Evolutionary conservation across 1,140 invertebrate genomes (phyloP).

Genomic region (Andricus grossulariae): DNA sequence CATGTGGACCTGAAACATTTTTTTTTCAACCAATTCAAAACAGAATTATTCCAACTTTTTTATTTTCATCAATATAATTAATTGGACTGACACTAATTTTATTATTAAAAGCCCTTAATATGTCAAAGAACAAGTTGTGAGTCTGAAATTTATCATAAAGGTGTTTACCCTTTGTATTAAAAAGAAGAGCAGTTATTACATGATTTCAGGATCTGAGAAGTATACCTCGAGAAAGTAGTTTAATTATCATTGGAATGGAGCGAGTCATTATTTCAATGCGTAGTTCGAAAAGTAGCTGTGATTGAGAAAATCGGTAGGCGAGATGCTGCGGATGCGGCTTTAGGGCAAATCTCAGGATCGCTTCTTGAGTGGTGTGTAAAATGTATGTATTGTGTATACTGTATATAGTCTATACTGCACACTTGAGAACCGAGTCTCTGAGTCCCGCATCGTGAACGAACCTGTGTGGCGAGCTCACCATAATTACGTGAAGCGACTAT

Average conservation of each 20-base stretch:
- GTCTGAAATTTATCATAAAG: neutral
- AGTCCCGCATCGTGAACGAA: constrained; percentile 53
- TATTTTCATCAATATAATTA: too few species aligned
- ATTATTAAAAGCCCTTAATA: too few species aligned
- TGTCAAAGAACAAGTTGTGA: too few species aligned
- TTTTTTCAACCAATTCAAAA: too few species aligned
- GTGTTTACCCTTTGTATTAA: neutral
- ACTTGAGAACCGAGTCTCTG: constrained; percentile 3
- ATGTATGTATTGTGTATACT: constrained; percentile 20
- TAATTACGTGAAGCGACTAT: constrained; percentile 61
- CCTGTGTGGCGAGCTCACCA: constrained; percentile 56
- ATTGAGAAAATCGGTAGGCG: constrained; percentile 54
- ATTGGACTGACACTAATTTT: too few species aligned
- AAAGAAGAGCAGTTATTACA: constrained; percentile 13
- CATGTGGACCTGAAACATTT: too few species aligned
- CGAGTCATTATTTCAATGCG: constrained; percentile 40
- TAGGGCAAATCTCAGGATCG: constrained; percentile 52
- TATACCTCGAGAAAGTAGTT: constrained; percentile 28
- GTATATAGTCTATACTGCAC: neutral
- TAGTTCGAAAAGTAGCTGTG: constrained; percentile 47
- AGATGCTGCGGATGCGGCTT: constrained; percentile 50
- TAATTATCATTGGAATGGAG: constrained; percentile 45
- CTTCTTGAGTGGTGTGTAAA: constrained; percentile 47
- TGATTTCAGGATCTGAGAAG: neutral
- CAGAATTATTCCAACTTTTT: too few species aligned